Conservation (phyloP, 23 tunicate species). For the Botrylloides violaceus region DNA sequence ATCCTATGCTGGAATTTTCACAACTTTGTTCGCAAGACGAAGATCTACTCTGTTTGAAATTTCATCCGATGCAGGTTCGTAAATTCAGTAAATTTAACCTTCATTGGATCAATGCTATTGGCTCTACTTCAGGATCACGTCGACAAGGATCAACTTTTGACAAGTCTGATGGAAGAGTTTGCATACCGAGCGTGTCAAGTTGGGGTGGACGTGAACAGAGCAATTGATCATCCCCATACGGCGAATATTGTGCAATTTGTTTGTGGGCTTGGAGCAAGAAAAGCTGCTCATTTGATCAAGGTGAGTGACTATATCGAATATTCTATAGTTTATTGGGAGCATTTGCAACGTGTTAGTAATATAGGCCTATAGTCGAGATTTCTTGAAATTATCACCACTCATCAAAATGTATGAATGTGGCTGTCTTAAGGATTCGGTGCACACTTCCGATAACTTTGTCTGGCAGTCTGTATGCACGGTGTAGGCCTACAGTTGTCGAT, state of each 20-base stretch:
- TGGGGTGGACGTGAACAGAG: slow-evolving; percentile 94
- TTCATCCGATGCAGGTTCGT: slow-evolving; percentile 66
- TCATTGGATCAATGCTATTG: no score
- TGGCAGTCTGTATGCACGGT: no score
- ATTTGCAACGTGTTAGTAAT: no score
- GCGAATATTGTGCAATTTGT: slow-evolving; percentile 90
- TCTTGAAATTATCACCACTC: no score
- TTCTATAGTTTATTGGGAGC: no score
- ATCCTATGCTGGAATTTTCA: slow-evolving; percentile 87
- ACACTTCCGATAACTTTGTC: no score
- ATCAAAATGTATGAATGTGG: no score
- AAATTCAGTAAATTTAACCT: background rate
- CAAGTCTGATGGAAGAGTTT: slow-evolving; percentile 70
- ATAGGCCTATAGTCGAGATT: no score
- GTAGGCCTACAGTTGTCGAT: no score
- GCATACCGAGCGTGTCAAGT: slow-evolving; percentile 86
- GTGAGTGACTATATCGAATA: no score
- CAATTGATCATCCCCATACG: slow-evolving; percentile 83
- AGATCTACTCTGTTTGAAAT: slow-evolving; percentile 76
- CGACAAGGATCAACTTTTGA: slow-evolving; percentile 68
- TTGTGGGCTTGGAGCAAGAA: slow-evolving; percentile 91
- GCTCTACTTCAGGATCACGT: slow-evolving; percentile 59
- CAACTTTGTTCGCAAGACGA: slow-evolving; percentile 90
- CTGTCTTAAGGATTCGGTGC: no score
- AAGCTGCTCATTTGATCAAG: slow-evolving; percentile 87